phyloP scores from a whole-genome alignment of 1,140 invertebrate species.

The Drosophila simulans region DNA sequence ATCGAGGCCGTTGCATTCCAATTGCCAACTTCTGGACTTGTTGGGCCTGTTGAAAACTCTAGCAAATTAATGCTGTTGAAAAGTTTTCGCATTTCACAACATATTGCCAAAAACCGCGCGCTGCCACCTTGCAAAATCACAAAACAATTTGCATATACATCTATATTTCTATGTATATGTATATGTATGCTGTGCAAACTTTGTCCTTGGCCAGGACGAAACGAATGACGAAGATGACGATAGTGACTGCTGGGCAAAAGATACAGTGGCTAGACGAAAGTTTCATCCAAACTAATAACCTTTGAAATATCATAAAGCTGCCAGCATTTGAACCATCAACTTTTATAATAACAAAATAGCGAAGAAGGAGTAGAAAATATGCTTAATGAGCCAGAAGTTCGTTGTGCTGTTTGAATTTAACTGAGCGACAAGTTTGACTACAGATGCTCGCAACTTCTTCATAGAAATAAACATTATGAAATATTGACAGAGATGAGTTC shows the following conservation, averaged over 20 bases:
- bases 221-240: conserved; percentile 10
- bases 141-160: conserved; percentile 47
- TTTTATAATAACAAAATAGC: conserved; percentile 29
- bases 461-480: conserved; percentile 22
- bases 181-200: conserved; percentile 19
- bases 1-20: conserved; percentile 11
- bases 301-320: conserved; percentile 41
- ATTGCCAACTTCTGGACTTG: conserved; percentile 11
- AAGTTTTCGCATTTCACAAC: conserved; percentile 31
- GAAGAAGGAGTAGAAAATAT: conserved; percentile 37
- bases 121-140: conserved; percentile 16
- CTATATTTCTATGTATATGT: not conserved
- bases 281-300: conserved; percentile 45
- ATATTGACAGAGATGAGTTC: conserved; percentile 6
- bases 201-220: conserved; percentile 27
- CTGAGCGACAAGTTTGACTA: conserved; percentile 31
- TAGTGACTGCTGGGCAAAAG: conserved; percentile 22
- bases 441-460: conserved; percentile 20
- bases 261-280: conserved; percentile 37
- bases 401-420: conserved; percentile 23
- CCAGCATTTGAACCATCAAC: conserved; percentile 36
- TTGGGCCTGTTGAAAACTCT: not conserved
- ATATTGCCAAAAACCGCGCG: conserved; percentile 23
- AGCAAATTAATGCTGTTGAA: conserved; percentile 20
- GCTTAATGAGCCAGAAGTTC: conserved; percentile 47